Conservation (phyloP, 2,797 vertebrate species). For the Neopelma chrysocephalum region DNA sequence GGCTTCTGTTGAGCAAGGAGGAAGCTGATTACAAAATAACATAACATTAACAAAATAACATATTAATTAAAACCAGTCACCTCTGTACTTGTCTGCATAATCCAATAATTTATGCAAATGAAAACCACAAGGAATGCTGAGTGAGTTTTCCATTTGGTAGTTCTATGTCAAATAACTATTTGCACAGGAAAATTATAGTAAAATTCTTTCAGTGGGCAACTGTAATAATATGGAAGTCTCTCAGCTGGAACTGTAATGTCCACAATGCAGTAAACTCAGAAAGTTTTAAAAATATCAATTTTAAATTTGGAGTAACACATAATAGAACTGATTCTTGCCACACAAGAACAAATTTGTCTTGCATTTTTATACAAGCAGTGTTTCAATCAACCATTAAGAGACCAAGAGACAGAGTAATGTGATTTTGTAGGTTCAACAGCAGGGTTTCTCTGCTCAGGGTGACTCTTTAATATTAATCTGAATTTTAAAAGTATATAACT, state of each 20-base stretch:
- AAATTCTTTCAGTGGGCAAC: neutral
- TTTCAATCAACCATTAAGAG: neutral
- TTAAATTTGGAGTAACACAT: neutral
- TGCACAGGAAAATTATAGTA: neutral
- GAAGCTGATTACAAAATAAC: slow-evolving; percentile 35
- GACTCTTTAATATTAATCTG: neutral
- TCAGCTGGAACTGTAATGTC: neutral
- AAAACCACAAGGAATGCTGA: slow-evolving; percentile 42
- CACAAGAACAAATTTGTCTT: neutral
- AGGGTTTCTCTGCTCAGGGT: neutral
- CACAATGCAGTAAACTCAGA: neutral
- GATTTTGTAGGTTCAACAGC: neutral
- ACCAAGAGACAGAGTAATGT: neutral
- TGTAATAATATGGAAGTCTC: neutral
- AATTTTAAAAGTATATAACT: neutral
- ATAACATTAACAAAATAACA: neutral
- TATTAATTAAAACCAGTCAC: slow-evolving; percentile 49
- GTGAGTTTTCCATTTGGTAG: neutral
- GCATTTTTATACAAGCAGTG: neutral
- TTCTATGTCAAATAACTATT: slow-evolving; percentile 14
- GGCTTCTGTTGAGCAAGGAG: slow-evolving; percentile 13
- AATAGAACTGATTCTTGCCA: neutral
- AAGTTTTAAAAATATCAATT: neutral
- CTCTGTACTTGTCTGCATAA: slow-evolving; percentile 31
- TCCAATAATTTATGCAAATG: slow-evolving; percentile 48